phyloP scores from a whole-genome alignment of 2,113 vertebrate species.

The Gallinago undulata region DNA sequence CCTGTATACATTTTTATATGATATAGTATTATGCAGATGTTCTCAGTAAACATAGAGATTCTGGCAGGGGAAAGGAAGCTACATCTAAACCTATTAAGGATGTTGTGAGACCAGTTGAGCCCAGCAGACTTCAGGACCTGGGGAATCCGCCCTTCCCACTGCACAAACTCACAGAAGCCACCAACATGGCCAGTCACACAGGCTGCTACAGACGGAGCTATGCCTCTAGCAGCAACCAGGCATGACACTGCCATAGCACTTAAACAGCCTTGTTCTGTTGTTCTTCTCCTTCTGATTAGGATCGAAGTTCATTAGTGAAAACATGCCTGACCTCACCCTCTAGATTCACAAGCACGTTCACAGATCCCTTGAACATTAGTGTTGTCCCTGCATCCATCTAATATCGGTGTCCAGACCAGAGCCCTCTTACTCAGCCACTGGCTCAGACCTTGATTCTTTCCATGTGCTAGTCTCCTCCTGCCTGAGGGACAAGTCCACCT shows the following conservation, averaged over 20 bases:
- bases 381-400: neutral
- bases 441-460: neutral
- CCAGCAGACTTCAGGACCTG: neutral
- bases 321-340: fast-evolving
- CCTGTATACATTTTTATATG: neutral
- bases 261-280: neutral
- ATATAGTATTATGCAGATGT: neutral
- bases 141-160: neutral
- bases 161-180: neutral
- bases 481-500: neutral
- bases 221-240: neutral
- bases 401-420: neutral
- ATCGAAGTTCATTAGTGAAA: neutral
- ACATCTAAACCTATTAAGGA: neutral
- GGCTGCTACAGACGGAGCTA: neutral
- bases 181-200: fast-evolving
- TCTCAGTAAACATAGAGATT: neutral
- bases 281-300: neutral
- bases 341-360: neutral
- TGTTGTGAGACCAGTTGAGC: neutral
- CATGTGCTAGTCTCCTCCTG: neutral
- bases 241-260: neutral
- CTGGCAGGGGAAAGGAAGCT: fast-evolving
- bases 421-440: neutral
- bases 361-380: neutral